Conservation (phyloP, 2,888 invertebrate species). For the Orthosia gothica region DNA sequence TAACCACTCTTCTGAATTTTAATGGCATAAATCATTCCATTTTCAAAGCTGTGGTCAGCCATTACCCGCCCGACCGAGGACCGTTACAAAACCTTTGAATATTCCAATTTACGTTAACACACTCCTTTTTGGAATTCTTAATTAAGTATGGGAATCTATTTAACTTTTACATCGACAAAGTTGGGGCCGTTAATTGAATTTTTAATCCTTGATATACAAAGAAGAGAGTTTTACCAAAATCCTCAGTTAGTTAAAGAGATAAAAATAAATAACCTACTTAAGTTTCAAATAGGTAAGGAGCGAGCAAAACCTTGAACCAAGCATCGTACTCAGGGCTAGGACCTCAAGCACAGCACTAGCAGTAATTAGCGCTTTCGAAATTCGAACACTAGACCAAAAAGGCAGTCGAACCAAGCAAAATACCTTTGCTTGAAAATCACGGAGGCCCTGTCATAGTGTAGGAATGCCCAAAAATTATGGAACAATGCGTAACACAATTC, state of each 20-base stretch:
- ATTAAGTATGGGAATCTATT: conserved; percentile 46
- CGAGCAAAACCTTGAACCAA: no score
- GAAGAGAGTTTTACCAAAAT: not conserved
- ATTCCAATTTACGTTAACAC: conserved; percentile 51
- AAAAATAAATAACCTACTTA: not conserved
- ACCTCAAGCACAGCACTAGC: not conserved
- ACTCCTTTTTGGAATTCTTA: conserved; percentile 42
- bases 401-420: not conserved
- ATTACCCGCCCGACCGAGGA: conserved; percentile 6
- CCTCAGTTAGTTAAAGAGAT: not conserved
- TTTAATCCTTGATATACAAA: conserved; percentile 40
- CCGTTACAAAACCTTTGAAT: conserved; percentile 47
- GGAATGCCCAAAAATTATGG: conserved; percentile 17
- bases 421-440: not conserved
- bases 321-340: no score
- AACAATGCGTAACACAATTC: conserved; percentile 35
- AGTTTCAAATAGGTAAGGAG: no score
- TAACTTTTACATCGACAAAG: conserved; percentile 40
- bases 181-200: conserved; percentile 52
- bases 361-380: not conserved
- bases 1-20: conserved; percentile 9
- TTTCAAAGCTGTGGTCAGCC: conserved; percentile 34
- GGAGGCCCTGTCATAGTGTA: not conserved
- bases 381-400: no score
- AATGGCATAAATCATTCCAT: conserved; percentile 45